A percentile compares a stretch with the other conserved stretches of the same genome.
phyloP scores from a whole-genome alignment of 2,888 invertebrate genomes.

The Leptarthrus brevirostris region DNA sequence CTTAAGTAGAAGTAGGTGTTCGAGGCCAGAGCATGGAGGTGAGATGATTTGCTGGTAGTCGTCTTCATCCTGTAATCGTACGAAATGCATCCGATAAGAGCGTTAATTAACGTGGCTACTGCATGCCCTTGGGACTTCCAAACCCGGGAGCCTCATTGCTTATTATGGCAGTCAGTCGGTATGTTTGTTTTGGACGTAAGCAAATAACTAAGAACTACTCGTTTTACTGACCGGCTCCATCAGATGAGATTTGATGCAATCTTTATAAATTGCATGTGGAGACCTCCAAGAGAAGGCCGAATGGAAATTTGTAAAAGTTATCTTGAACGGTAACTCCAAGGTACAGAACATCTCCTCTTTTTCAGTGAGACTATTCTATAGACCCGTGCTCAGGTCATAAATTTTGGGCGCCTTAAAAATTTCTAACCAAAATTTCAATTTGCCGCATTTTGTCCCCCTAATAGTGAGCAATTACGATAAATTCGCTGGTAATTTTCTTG shows the following conservation, averaged over 20 bases:
- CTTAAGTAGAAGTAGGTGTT: conserved; percentile 30
- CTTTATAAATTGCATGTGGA: too few species aligned
- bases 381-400: too few species aligned
- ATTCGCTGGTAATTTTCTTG: conserved; percentile 20
- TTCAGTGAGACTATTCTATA: too few species aligned
- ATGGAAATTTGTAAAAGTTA: too few species aligned
- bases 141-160: conserved; percentile 8
- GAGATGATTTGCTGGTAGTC: conserved; percentile 37
- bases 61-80: conserved; percentile 3
- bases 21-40: conserved; percentile 6
- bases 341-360: too few species aligned
- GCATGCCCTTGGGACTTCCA: conserved; percentile 38
- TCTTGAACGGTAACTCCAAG: too few species aligned
- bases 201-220: conserved; percentile 23
- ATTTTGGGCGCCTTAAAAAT: too few species aligned
- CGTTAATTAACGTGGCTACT: conserved; percentile 47
- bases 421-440: conserved; percentile 30
- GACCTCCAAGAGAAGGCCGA: too few species aligned
- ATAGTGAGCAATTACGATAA: conserved; percentile 40
- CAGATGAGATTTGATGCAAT: too few species aligned
- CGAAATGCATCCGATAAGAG: conserved; percentile 47
- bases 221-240: not conserved
- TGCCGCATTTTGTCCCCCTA: conserved; percentile 2
- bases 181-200: conserved; percentile 9
- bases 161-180: not conserved